Evolutionary conservation across 2,797 vertebrate genomes (phyloP).

Genomic region (Peromyscus melanophrys): DNA sequence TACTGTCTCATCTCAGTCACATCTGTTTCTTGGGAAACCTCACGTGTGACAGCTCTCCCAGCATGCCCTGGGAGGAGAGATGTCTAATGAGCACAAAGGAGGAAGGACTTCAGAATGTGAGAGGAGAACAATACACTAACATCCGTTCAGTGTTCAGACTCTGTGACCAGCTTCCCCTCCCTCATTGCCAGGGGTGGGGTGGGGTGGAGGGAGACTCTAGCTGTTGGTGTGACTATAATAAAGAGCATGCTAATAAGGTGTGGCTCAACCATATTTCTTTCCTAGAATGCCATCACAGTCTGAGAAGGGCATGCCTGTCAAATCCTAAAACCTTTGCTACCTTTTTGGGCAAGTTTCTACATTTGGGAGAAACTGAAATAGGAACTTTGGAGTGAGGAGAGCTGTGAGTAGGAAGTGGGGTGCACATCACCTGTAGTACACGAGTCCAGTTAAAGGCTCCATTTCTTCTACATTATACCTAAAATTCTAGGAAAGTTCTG

Average conservation of each 20-base stretch:
- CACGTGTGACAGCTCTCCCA: not conserved
- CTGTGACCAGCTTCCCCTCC: not conserved
- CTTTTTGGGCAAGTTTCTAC: constrained; percentile 12
- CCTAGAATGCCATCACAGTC: not conserved
- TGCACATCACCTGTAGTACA: not conserved
- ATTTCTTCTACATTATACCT: not conserved
- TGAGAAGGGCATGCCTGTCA: not conserved
- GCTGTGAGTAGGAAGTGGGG: not conserved
- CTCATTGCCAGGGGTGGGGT: not conserved
- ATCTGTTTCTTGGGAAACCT: not conserved
- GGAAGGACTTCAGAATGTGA: not conserved
- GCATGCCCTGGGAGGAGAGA: not conserved
- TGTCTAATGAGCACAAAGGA: not conserved
- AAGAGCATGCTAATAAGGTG: not conserved
- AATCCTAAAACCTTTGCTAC: not conserved
- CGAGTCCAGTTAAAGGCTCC: not conserved
- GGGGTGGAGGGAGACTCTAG: not conserved
- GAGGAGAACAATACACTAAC: not conserved
- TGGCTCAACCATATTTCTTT: not conserved
- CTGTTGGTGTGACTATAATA: not conserved
- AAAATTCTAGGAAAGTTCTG: constrained; percentile 31
- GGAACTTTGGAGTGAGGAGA: not conserved
- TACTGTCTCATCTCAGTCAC: not conserved
- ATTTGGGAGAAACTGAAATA: not conserved
- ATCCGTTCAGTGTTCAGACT: not conserved